Percentiles rank a stretch among this genome's conserved stretches.
phyloP scores from a whole-genome alignment of 2,113 vertebrate species.

The Beaufortia kweichowensis region DNA sequence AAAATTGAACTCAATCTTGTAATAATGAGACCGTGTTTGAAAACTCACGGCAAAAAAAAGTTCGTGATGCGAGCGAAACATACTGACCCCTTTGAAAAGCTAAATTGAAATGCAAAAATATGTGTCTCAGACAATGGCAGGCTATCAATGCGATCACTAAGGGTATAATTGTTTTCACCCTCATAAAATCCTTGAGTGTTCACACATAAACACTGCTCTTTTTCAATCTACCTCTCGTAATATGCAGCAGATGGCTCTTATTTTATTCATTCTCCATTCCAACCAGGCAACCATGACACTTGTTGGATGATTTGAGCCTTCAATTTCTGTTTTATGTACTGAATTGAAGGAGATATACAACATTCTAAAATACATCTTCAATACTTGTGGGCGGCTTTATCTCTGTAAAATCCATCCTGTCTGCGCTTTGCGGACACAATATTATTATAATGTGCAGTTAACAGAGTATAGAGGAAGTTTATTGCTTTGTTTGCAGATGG shows the following conservation, averaged over 20 bases:
- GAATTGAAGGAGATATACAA: background rate
- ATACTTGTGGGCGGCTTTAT: background rate
- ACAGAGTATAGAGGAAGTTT: slow-evolving; percentile 28
- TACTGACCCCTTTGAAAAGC: background rate
- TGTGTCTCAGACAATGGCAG: slow-evolving; percentile 10
- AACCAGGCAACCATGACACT: slow-evolving; percentile 11
- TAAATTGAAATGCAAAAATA: background rate
- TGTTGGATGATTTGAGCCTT: slow-evolving; percentile 44
- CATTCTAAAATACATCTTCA: background rate
- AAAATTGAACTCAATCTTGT: background rate
- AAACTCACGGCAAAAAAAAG: background rate
- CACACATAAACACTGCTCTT: slow-evolving; percentile 34
- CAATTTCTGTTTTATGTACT: slow-evolving; percentile 30
- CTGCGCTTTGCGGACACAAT: slow-evolving; percentile 23
- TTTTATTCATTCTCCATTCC: slow-evolving; percentile 37
- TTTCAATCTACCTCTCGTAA: slow-evolving; percentile 21
- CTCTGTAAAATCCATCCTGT: background rate
- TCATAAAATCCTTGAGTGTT: slow-evolving; percentile 37
- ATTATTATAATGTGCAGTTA: slow-evolving; percentile 10
- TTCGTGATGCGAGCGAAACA: background rate
- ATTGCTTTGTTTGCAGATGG: slow-evolving; percentile 32
- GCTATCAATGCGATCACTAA: slow-evolving; percentile 23
- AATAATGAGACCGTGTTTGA: background rate
- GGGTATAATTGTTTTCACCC: slow-evolving; percentile 46
- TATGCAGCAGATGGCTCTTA: slow-evolving; percentile 29